These are phyloP conservation scores for Cryptoleucopteryx plumbea DNA, from an alignment of 2,113 vertebrate species.

Conservation along the genomic window DNA sequence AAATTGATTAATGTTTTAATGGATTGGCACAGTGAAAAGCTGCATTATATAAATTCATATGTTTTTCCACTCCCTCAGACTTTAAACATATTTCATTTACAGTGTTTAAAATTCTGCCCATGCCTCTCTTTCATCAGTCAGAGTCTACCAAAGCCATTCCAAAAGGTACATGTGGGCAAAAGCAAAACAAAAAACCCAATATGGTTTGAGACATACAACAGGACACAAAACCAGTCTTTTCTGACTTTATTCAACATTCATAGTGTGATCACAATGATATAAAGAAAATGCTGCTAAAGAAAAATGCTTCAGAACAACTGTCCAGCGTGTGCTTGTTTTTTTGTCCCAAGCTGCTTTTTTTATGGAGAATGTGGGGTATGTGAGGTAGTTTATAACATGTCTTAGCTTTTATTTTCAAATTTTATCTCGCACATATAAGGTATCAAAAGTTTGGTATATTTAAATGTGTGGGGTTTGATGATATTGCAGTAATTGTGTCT, in stretches of 20 bases:
- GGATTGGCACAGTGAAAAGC: background rate
- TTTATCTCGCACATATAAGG: background rate
- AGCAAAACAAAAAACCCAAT: background rate
- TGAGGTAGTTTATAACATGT: background rate
- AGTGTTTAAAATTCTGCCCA: background rate
- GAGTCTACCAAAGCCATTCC: background rate
- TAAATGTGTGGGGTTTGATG: background rate
- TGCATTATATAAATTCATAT: background rate
- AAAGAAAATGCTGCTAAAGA: background rate
- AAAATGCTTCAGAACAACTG: background rate
- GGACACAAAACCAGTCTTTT: background rate
- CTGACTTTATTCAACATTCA: background rate
- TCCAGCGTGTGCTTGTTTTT: rapidly evolving
- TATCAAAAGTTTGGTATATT: background rate
- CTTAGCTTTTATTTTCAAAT: background rate
- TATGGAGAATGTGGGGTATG: background rate
- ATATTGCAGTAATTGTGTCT: background rate
- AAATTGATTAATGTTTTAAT: background rate
- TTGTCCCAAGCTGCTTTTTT: background rate
- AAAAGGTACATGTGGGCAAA: background rate
- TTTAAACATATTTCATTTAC: background rate
- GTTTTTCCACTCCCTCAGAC: background rate
- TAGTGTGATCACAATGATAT: background rate
- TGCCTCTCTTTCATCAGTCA: background rate
- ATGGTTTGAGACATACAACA: background rate